Base-by-base conservation (phyloP, 1,140 invertebrate species). In the Hydropsyche tenuis region DNA sequence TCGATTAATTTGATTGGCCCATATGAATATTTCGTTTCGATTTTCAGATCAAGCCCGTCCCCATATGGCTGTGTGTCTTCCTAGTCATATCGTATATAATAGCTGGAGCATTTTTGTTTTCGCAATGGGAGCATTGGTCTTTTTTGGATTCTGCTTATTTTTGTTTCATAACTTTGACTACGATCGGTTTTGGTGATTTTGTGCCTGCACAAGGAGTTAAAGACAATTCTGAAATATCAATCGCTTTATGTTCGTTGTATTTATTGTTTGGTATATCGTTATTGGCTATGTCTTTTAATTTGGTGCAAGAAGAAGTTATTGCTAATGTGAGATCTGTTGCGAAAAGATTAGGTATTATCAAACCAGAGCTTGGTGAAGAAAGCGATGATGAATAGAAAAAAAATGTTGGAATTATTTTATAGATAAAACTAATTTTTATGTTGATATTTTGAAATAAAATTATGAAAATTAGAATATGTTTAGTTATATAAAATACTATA, bases 231-330 rank as follows among this genome's bases (percentile, higher is more conserved):
- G 88, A 92, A 76, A 87, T 92, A 74, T 92, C 93, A 45, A 95
- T 98, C 74, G 94, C 96, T 0, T 89, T 98, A 18, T 96, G 94
- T 80, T 95, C 95, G 0, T 82, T 98, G 53, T 98, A 98, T 86
- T 85, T 98, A 70, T 86, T 99, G 12, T 97, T 98, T 82, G 97
- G 97, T 6, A 99, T 99, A 81, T 96, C 97, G 0, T 86, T 99
- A 27, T 84, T 99, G 65, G 97, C 97, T 20, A 99, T 99, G 98
- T 97, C 95, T 80, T 99, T 99, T 84, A 98, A 99, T 86, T 87
- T 99, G 75, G 96, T 98, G 20, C 94, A 96, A 83, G 94, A 96
- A 80, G 93, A 96, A 81, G 94, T 96, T 3, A 94, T 95, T 75
- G 93, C 90, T 62, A 93, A 93, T 78, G 93, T 96, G 0, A 94